Evolutionary conservation across 2,888 invertebrate genomes (phyloP).

Genomic region (Eledona agricola): DNA sequence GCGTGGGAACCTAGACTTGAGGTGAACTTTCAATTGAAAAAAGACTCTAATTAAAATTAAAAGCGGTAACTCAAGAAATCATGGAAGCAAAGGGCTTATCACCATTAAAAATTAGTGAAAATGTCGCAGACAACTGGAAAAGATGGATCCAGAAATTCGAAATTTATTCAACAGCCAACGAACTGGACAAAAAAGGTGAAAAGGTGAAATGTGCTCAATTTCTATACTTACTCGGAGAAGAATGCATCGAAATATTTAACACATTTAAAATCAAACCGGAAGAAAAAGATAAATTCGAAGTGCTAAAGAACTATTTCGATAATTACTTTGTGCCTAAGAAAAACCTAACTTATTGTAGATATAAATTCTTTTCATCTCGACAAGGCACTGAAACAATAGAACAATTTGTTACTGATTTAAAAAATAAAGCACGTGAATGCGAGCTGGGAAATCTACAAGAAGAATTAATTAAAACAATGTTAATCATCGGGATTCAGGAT

Average conservation of each 20-base stretch:
- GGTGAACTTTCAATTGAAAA: no score
- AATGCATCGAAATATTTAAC: conserved; percentile 42
- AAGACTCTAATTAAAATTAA: no score
- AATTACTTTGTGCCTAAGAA: conserved; percentile 22
- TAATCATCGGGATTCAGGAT: conserved; percentile 25
- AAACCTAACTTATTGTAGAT: conserved; percentile 17
- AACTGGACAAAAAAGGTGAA: conserved; percentile 36
- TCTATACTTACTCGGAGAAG: conserved; percentile 42
- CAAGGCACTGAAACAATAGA: conserved; percentile 21
- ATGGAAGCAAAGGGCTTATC: no score
- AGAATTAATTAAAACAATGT: conserved; percentile 21
- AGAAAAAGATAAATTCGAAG: conserved; percentile 37
- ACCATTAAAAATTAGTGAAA: no score
- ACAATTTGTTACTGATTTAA: conserved; percentile 26
- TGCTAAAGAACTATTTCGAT: conserved; percentile 29
- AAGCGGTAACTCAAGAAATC: no score
- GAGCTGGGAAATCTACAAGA: conserved; percentile 22
- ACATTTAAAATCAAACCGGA: conserved; percentile 40
- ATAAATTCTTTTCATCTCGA: conserved; percentile 19
- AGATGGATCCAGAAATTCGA: conserved; percentile 42
- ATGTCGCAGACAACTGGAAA: conserved; percentile 43
- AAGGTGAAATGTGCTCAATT: conserved; percentile 36
- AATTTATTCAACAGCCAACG: conserved; percentile 43
- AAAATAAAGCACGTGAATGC: conserved; percentile 24
- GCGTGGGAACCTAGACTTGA: no score